Conservation (phyloP, 2,797 vertebrate genomes). For the Xenopus petersii region DNA sequence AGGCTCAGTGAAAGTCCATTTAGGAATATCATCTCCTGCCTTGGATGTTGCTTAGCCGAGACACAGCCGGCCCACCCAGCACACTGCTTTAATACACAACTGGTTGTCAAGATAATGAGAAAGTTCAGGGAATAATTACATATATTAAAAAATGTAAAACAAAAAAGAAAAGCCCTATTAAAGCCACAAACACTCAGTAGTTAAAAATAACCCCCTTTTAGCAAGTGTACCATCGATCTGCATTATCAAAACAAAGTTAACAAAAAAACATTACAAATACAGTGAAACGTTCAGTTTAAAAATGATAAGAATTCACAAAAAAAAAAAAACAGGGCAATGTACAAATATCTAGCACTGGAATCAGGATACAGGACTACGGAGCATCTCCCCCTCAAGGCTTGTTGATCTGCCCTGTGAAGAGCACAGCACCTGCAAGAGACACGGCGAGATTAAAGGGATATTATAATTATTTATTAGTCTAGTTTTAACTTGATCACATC, state of each 20-base stretch:
- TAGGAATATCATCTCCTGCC: too few relatives aligned
- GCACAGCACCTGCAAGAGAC: constrained; percentile 76
- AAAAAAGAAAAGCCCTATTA: not conserved
- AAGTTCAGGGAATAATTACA: not conserved
- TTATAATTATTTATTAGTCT: too few relatives aligned
- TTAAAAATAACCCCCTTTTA: not conserved
- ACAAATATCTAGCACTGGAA: constrained; percentile 52
- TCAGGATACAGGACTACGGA: not conserved
- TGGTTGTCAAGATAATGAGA: constrained; percentile 1
- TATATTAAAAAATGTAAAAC: too few relatives aligned
- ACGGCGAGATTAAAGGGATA: too few relatives aligned
- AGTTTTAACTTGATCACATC: too few relatives aligned
- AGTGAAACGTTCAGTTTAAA: too few relatives aligned
- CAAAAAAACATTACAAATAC: constrained; percentile 17
- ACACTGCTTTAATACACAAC: not conserved
- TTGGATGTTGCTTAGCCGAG: too few relatives aligned
- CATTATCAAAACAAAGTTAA: constrained; percentile 31
- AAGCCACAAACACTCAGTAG: constrained; percentile 28
- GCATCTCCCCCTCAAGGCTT: constrained; percentile 62
- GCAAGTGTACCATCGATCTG: constrained; percentile 4
- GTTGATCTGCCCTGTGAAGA: constrained; percentile 94
- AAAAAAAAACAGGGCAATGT: constrained; percentile 46
- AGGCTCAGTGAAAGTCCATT: too few relatives aligned
- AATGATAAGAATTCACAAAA: constrained; percentile 39
- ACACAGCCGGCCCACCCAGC: too few relatives aligned